Evolutionary conservation across 23 tunicate genomes (phyloP), one percentile per base, ranked within the genome.

Genomic region (Halocynthia roretzi): DNA sequence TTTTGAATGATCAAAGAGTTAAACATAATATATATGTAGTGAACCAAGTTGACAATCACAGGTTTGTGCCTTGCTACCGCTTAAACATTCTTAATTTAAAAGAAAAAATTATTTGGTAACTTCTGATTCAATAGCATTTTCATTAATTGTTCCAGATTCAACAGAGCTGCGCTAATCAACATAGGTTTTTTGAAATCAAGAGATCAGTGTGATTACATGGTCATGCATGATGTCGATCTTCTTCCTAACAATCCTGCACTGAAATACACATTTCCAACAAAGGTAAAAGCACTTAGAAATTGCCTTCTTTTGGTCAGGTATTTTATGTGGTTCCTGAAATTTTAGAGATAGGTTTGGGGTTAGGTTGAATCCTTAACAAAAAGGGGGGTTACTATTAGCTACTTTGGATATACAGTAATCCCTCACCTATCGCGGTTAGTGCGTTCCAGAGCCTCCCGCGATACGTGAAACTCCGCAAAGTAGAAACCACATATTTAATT

Each of bases 201-300:
- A 60, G 80, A 76, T 53, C 85, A 88, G 48, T 87, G 94, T 72
- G 99, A 94, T 54, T 94, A 94, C 58, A 60, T 94, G 68, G 99
- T 88, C 17, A 94, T 94, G 99, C 99, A 94, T 81, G 99, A 94
- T 81, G 99, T 94, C 73, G 99, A 94, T 81, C 77, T 94, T 61
- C 78, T 94, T 10, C 99, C 99, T 7, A 82, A 84, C 52, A 94
- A 88, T 77, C 84, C 80, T 20, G 85, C 88, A 10, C 81, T 94
- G 15, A 66, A 71, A 31, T 94, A 94, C 52, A 61, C 68, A 7
- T 94, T 52, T 63, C 99, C 96, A 40, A 84, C 77, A 72, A 72
- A 84, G 74, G 87, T 88, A 15, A 58, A 58, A 58, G 17, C 2
- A 2, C 2, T 58, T 58, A n/a, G 15, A 1, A 58, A 58, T 58